Conservation (phyloP, 1,140 invertebrate species). For the Himalopsyche phryganea region DNA sequence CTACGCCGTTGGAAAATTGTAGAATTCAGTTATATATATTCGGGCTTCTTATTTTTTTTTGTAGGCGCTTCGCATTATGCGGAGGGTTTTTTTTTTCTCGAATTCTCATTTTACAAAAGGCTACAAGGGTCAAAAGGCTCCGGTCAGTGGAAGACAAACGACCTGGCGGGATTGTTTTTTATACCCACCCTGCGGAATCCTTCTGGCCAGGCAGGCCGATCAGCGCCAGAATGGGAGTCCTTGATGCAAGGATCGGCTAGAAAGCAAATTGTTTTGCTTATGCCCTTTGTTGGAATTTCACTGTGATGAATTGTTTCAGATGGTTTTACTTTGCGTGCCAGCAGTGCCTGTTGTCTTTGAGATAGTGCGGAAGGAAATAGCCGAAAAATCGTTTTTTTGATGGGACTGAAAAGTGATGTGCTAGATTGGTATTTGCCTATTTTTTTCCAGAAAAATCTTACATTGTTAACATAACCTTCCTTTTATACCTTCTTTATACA, state of each 20-base stretch:
- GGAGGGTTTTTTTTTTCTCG: slow-evolving; percentile 11
- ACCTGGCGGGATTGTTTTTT: slow-evolving; percentile 21
- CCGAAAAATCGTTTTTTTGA: too few relatives aligned
- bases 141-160: slow-evolving; percentile 27
- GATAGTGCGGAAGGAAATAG: too few relatives aligned
- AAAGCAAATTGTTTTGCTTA: not conserved
- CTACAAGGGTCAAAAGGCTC: slow-evolving; percentile 19
- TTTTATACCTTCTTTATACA: too few relatives aligned
- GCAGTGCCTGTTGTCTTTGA: too few relatives aligned
- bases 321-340: not conserved
- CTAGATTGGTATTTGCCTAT: too few relatives aligned
- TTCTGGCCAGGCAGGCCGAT: not conserved
- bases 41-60: slow-evolving; percentile 2
- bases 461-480: too few relatives aligned
- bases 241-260: not conserved
- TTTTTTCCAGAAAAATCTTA: too few relatives aligned
- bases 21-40: slow-evolving; percentile 22
- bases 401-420: too few relatives aligned
- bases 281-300: not conserved
- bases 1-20: too few relatives aligned
- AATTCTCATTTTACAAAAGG: slow-evolving; percentile 19
- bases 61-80: slow-evolving; percentile 7
- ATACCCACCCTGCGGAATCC: not conserved
- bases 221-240: not conserved
- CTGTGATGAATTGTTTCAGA: not conserved